A percentile compares a stretch with the other conserved stretches of the same genome.
Evolutionary conservation across 1,140 invertebrate species (phyloP).

Genomic region (Heterodera carotae): DNA sequence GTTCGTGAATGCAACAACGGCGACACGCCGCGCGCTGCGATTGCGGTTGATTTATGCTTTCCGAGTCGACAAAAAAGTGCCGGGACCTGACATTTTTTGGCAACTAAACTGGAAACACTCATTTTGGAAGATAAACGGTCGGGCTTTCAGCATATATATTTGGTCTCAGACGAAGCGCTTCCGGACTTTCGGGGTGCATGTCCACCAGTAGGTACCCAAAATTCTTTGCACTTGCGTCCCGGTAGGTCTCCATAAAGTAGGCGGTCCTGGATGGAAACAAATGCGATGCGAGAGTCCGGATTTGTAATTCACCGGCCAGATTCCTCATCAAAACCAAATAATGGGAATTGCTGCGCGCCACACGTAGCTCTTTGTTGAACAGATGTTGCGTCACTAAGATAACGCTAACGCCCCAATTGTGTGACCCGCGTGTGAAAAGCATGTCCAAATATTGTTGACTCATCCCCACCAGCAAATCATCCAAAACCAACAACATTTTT

Average conservation of each 20-base stretch:
- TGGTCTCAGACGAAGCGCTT: slow-evolving; percentile 24
- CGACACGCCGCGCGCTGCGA: too few species aligned
- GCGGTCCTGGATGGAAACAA: slow-evolving; percentile 31
- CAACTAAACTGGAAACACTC: neutral
- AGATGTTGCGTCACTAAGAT: slow-evolving; percentile 42
- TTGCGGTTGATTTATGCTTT: too few species aligned
- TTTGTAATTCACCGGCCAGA: slow-evolving; percentile 32
- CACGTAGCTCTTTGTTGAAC: slow-evolving; percentile 44
- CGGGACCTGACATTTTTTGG: neutral
- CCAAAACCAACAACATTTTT: slow-evolving; percentile 22
- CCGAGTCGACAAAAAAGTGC: too few species aligned
- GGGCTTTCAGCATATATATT: slow-evolving; percentile 8
- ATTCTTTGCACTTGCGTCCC: slow-evolving; percentile 23
- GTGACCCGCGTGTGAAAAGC: slow-evolving; percentile 33
- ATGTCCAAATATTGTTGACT: slow-evolving; percentile 34
- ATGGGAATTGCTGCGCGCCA: slow-evolving; percentile 34
- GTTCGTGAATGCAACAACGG: too few species aligned
- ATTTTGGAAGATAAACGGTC: too few species aligned
- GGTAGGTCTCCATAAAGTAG: slow-evolving; percentile 31
- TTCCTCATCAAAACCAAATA: slow-evolving; percentile 43
- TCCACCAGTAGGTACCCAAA: slow-evolving; percentile 33
- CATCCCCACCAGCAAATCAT: slow-evolving; percentile 36
- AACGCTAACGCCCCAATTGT: slow-evolving; percentile 43
- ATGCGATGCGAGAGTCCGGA: slow-evolving; percentile 33
- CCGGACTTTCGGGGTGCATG: slow-evolving; percentile 31